These are phyloP conservation scores for Poecilia gillii DNA, from an alignment of 2,797 vertebrate genomes.

Conservation along the genomic window DNA sequence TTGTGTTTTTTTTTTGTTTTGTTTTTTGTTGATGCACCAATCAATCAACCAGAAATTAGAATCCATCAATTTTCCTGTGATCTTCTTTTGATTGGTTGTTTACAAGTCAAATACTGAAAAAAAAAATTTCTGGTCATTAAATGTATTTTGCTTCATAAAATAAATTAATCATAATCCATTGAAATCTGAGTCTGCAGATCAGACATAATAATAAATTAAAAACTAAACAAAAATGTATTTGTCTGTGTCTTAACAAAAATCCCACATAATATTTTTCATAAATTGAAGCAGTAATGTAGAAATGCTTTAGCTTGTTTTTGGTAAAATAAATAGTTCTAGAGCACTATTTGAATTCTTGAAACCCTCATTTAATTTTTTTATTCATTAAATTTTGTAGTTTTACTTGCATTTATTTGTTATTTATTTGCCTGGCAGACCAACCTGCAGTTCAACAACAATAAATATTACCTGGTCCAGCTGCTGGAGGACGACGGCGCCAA, in stretches of 20 bases:
- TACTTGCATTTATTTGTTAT: not conserved
- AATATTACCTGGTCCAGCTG: constrained; percentile 92
- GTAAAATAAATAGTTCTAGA: not conserved
- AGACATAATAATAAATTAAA: not conserved
- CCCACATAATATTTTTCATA: not conserved
- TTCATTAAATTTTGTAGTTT: not conserved
- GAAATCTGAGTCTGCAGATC: not conserved
- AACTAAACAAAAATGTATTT: not conserved
- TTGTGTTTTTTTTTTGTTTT: too few relatives aligned
- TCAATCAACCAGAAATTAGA: not conserved
- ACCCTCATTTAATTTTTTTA: not conserved
- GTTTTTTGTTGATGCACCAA: not conserved
- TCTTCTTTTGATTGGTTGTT: not conserved
- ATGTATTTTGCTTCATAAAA: not conserved
- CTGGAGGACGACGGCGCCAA: constrained; percentile 83
- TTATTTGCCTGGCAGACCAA: constrained; percentile 82
- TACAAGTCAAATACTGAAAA: not conserved
- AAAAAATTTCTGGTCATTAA: too few relatives aligned
- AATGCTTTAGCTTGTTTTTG: not conserved
- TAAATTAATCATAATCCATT: not conserved
- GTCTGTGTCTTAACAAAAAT: not conserved
- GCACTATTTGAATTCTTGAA: not conserved
- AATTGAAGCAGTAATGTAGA: not conserved
- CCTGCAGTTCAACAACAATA: constrained; percentile 93
- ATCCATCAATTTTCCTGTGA: too few relatives aligned